Percentiles rank a stretch among this genome's conserved stretches.
phyloP scores from a whole-genome alignment of 2,888 invertebrate genomes.

The Allygus modestus region DNA sequence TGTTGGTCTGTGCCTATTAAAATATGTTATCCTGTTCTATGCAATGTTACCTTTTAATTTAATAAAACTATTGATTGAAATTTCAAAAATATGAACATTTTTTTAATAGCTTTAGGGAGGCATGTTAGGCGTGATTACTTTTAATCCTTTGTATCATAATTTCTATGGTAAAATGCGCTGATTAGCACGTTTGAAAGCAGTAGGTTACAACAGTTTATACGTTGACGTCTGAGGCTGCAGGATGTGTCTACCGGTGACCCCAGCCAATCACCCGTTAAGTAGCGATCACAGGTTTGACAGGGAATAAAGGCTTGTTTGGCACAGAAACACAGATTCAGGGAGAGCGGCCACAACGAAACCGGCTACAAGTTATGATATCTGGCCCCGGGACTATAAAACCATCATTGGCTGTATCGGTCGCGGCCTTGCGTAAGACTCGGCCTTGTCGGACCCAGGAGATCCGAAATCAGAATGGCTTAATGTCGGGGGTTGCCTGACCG shows the following conservation, averaged over 20 bases:
- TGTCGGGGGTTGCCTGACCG: neutral
- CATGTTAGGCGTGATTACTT: too few species aligned
- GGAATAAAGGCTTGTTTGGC: constrained; percentile 46
- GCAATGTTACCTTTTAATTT: too few species aligned
- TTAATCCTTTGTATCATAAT: too few species aligned
- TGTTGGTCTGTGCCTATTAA: too few species aligned
- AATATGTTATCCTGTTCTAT: too few species aligned
- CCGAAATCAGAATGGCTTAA: constrained; percentile 11
- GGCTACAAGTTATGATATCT: constrained; percentile 46
- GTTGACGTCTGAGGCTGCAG: too few species aligned
- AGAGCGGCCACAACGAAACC: constrained; percentile 36
- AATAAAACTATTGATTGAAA: too few species aligned
- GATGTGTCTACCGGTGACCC: neutral
- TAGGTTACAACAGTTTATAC: too few species aligned
- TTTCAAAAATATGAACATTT: too few species aligned
- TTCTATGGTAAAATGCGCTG: too few species aligned
- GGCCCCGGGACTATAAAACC: constrained; percentile 26
- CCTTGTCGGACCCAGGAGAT: neutral
- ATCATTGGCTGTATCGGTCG: constrained; percentile 21
- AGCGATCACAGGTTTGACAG: constrained; percentile 36
- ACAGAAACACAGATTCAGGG: constrained; percentile 44
- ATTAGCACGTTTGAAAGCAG: too few species aligned
- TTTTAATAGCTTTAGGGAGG: too few species aligned
- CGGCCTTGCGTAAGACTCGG: constrained; percentile 2
- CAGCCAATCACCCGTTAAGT: constrained; percentile 23